Evolutionary conservation across 2,113 vertebrate genomes (phyloP).

Genomic region (Mobula birostris): DNA sequence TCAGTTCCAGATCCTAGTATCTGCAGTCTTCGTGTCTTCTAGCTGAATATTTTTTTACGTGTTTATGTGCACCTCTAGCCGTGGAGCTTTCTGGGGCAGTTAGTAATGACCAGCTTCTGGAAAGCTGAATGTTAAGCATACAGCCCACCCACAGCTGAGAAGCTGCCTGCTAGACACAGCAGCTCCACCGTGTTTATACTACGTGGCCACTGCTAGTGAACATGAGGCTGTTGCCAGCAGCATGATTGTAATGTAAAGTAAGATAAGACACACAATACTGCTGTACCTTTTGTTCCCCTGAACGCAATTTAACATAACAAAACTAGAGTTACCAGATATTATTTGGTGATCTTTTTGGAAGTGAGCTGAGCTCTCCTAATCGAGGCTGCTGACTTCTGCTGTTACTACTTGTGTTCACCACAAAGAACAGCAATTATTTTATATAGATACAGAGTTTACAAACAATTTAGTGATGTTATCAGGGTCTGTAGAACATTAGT

Average conservation of each 20-base stretch:
- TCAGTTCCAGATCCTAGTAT: too few species aligned
- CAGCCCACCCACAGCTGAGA: not conserved
- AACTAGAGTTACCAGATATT: not conserved
- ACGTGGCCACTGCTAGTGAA: not conserved
- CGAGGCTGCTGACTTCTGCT: not conserved
- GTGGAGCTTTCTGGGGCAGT: not conserved
- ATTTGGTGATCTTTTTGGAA: not conserved
- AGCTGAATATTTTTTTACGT: not conserved
- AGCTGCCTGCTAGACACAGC: not conserved
- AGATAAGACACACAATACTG: not conserved
- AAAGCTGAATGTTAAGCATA: not conserved
- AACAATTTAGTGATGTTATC: not conserved
- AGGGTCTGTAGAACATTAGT: not conserved
- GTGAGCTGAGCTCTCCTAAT: not conserved
- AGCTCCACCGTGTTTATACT: not conserved
- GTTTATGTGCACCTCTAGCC: not conserved
- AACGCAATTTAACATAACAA: not conserved
- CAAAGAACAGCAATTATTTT: not conserved
- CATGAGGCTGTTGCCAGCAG: not conserved
- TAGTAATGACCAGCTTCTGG: not conserved
- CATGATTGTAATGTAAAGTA: not conserved
- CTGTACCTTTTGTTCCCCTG: not conserved
- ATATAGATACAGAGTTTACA: not conserved
- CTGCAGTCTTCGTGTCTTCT: too few species aligned
- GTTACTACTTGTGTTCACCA: not conserved